Percentiles rank a stretch among this genome's conserved stretches.
These are phyloP conservation scores for Homarus americanus DNA, from an alignment of 1,140 invertebrate species.

Conservation along the genomic window DNA sequence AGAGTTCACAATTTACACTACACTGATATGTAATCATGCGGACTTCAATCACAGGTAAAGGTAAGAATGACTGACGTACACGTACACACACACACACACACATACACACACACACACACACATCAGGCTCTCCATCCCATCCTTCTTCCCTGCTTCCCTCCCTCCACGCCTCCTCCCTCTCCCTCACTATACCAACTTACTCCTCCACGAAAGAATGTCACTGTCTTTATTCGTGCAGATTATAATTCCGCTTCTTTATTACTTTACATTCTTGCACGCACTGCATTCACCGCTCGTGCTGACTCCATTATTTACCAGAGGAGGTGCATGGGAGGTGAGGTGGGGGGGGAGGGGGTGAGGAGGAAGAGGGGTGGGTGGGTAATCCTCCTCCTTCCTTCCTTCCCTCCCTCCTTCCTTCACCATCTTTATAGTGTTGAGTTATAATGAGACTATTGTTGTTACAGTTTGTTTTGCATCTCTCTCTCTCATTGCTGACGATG, in stretches of 20 bases:
- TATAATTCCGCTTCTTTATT: background rate
- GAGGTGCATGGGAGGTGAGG: no score
- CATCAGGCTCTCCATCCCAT: background rate
- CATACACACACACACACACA: conserved; percentile 16
- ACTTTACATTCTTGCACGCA: conserved; percentile 24
- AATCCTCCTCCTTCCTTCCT: no score
- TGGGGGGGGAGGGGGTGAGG: no score
- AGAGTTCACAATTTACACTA: no score
- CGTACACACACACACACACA: background rate
- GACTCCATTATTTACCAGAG: background rate
- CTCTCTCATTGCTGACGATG: conserved; percentile 29
- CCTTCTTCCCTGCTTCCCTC: background rate
- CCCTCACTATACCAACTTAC: no score
- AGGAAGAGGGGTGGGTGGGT: no score
- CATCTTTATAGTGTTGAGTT: conserved; percentile 1
- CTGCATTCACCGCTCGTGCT: conserved; percentile 2
- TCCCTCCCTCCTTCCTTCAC: no score
- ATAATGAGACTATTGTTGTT: conserved; percentile 53
- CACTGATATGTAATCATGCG: no score
- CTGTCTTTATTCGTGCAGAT: background rate
- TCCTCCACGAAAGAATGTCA: no score
- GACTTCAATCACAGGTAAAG: no score
- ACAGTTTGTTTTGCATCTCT: conserved; percentile 24
- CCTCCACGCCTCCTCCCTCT: background rate
- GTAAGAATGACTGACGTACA: no score